Conservation (phyloP, 2,113 vertebrate genomes). For the Gallinago media region DNA sequence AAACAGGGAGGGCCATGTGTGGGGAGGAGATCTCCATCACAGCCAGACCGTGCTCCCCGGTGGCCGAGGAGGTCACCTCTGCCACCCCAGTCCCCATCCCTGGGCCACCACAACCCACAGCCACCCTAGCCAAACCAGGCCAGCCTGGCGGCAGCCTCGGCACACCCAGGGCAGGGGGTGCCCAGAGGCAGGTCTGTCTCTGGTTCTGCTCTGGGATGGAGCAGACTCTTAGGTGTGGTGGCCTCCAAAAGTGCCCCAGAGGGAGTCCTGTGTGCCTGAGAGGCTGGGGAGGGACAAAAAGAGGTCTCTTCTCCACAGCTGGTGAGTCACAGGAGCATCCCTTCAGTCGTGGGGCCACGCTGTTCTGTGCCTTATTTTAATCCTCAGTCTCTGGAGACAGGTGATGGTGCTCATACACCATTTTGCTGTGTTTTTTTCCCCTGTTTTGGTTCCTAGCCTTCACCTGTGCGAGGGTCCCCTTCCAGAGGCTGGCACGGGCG, state of each 20-base stretch:
- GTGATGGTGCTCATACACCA: neutral
- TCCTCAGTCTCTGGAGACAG: neutral
- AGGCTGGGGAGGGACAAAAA: conserved; percentile 4
- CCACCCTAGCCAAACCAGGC: neutral
- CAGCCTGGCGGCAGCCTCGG: neutral
- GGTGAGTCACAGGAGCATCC: conserved; percentile 11
- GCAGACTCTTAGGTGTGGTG: conserved; percentile 24
- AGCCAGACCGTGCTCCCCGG: neutral
- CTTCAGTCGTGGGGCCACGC: neutral
- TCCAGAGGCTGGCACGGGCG: neutral
- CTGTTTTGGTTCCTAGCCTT: neutral
- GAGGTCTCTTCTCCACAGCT: neutral
- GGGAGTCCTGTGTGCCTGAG: neutral
- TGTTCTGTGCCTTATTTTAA: neutral
- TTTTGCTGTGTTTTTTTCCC: neutral
- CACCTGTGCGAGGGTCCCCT: neutral
- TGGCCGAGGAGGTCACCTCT: neutral
- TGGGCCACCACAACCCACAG: neutral
- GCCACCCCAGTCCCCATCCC: neutral
- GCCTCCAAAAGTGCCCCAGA: neutral
- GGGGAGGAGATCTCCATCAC: neutral
- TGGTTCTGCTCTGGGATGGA: neutral
- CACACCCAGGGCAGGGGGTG: fast-evolving
- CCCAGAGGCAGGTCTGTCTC: neutral
- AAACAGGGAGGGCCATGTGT: neutral